Evolutionary conservation across 2,888 invertebrate genomes (phyloP), one percentile per base, ranked within the genome.

Genomic region (Formica aserva): DNA sequence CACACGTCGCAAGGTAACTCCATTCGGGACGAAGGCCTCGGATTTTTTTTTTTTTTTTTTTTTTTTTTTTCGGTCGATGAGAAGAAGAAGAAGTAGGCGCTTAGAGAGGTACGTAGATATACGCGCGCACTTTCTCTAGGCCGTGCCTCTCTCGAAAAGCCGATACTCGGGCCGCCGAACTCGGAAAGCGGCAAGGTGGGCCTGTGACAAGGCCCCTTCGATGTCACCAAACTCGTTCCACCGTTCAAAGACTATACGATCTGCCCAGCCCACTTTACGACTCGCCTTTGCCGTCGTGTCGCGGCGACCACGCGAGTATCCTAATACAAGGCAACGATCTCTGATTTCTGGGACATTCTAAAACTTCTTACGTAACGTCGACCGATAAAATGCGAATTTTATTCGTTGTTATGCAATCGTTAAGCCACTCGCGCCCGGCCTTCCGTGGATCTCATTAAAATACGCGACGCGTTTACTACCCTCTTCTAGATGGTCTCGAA

Each of bases 211-310:
- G 92, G 89, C 90, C 90, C 88, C 89, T 91, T 89, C 91, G 92
- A 92, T 94, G 94, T 94, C 94, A 93, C 94, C 93, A 93, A 94
- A 94, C 94, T 93, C 92, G 94, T 94, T 94, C 92, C 87, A 89
- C 81, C 85, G 82, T 83, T 81, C 78, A 77, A 52, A 52, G 82
- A 62, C 74, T 63, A 72, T 82, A 57, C 55, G 86, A 89, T 52
- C 48, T 52, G 85, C 91, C 86, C 90, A 89, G 91, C 91, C 91
- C 90, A 91, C 87, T 93, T 92, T 90, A 92, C 91, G 89, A 87
- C 82, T 78, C 52, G 74, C 26, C 82, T 76, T 48, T 26, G 66
- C 55, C 74, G 81, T 85, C 88, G 80, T 55, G 75, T 85, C 89
- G 74, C 85, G 71, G 63, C 74, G 75, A 65, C 77, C 84, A 57